A percentile compares a stretch with the other conserved stretches of the same genome.
Evolutionary conservation across 1,140 invertebrate genomes (phyloP).

Genomic region (Heliconius nattereri): DNA sequence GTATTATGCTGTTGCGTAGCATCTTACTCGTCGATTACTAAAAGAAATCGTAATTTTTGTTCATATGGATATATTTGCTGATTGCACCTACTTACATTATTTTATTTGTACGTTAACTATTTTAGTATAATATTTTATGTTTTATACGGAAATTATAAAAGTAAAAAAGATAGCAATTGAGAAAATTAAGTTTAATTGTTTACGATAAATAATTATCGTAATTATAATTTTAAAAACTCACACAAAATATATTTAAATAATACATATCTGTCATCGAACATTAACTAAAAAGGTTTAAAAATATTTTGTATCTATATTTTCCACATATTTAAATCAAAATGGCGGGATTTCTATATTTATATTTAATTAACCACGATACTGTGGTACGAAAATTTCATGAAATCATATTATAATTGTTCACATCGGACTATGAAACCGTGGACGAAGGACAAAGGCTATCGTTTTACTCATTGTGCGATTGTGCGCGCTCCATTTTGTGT

Average conservation of each 20-base stretch:
- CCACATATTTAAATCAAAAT: background rate
- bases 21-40: background rate
- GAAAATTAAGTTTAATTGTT: too few relatives aligned
- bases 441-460: slow-evolving; percentile 10
- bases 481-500: background rate
- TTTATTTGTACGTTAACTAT: background rate
- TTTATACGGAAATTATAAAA: too few relatives aligned
- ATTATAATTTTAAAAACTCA: too few relatives aligned
- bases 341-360: background rate
- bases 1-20: background rate
- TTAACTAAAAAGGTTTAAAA: too few relatives aligned
- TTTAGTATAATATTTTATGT: background rate
- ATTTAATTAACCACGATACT: background rate
- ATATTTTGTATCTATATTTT: too few relatives aligned
- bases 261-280: too few relatives aligned
- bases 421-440: background rate
- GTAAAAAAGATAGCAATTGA: too few relatives aligned
- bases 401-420: background rate
- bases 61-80: background rate
- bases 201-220: too few relatives aligned
- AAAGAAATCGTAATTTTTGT: background rate
- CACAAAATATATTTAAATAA: too few relatives aligned
- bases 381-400: background rate
- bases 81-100: background rate
- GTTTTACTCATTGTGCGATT: slow-evolving; percentile 5